These are phyloP conservation scores for Tenrec ecaudatus DNA, from an alignment of 2,113 vertebrate species.

Conservation along the genomic window DNA sequence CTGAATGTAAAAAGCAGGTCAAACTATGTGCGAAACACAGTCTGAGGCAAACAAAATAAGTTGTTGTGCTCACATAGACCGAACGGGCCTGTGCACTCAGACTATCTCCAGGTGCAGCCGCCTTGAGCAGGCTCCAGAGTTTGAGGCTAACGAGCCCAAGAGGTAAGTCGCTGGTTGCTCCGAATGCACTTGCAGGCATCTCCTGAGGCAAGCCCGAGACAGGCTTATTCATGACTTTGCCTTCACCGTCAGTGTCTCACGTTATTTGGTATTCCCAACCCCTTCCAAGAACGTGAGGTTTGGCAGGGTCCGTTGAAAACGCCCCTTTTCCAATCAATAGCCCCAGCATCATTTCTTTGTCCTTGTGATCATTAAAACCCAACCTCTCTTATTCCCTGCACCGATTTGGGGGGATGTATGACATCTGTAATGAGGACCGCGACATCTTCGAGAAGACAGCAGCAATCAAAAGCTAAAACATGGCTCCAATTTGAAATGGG, in stretches of 20 bases:
- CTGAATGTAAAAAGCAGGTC: not conserved
- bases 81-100: not conserved
- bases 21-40: not conserved
- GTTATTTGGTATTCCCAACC: not conserved
- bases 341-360: not conserved
- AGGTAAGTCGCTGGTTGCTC: not conserved
- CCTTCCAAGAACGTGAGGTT: not conserved
- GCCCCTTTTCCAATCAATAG: not conserved
- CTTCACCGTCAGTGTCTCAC: not conserved
- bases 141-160: not conserved
- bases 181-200: not conserved
- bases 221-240: not conserved
- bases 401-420: not conserved
- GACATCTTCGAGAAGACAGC: not conserved
- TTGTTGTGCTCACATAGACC: not conserved
- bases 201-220: not conserved
- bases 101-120: no score
- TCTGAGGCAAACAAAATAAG: not conserved
- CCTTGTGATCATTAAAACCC: constrained; percentile 7
- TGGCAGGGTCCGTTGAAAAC: not conserved
- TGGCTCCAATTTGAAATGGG: not conserved
- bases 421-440: not conserved
- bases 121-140: not conserved
- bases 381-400: no score
- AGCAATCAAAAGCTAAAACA: not conserved